phyloP scores from a whole-genome alignment of 1,140 invertebrate species.

The Bombus superbus region DNA sequence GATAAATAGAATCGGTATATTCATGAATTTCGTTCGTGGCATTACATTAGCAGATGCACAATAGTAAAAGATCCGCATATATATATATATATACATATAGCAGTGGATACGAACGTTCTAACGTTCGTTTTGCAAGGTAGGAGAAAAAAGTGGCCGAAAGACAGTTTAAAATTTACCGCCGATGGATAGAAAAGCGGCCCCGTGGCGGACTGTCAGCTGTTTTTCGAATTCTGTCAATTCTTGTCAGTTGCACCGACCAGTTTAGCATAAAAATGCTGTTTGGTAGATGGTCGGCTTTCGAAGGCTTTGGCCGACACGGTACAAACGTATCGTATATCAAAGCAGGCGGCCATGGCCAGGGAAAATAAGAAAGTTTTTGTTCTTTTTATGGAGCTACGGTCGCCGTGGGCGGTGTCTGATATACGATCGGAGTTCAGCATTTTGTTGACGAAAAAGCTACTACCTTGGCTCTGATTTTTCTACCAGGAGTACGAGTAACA shows the following conservation, averaged over 20 bases:
- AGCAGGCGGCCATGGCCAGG: slow-evolving; percentile 65
- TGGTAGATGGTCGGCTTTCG: slow-evolving; percentile 71
- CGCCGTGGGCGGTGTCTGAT: slow-evolving; percentile 67
- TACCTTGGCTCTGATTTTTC: slow-evolving; percentile 59
- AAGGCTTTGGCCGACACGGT: slow-evolving; percentile 67
- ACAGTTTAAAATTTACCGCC: slow-evolving; percentile 64
- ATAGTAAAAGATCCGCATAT: neutral
- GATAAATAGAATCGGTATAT: neutral
- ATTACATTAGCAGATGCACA: too few species aligned
- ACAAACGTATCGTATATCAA: slow-evolving; percentile 78
- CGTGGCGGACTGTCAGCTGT: slow-evolving; percentile 66
- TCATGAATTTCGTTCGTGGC: neutral
- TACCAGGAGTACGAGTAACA: slow-evolving; percentile 43
- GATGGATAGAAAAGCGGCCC: slow-evolving; percentile 59
- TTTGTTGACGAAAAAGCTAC: slow-evolving; percentile 72
- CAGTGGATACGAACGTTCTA: slow-evolving; percentile 19
- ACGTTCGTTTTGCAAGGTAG: slow-evolving; percentile 35
- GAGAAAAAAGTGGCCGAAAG: slow-evolving; percentile 41
- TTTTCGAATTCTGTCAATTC: slow-evolving; percentile 74
- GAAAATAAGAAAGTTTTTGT: slow-evolving; percentile 73
- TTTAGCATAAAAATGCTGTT: slow-evolving; percentile 75
- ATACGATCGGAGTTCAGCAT: slow-evolving; percentile 68
- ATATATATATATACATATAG: too few species aligned
- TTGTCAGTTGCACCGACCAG: slow-evolving; percentile 70
- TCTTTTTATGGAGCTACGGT: slow-evolving; percentile 66